Evolutionary conservation across 2,113 vertebrate genomes (phyloP).

Genomic region (Boulengeromyrus knoepffleri): DNA sequence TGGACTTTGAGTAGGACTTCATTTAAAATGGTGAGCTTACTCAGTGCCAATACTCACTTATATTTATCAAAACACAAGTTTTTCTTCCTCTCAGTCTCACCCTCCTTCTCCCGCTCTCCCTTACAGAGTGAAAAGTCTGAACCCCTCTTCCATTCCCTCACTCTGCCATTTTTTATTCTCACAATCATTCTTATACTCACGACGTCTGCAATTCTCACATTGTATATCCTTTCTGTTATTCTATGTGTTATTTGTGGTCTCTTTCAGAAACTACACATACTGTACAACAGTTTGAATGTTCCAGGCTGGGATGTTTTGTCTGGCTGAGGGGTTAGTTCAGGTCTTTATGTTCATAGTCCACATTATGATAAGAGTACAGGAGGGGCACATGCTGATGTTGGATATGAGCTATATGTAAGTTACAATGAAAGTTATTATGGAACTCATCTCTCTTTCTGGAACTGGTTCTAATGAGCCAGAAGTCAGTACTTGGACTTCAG

Average conservation of each 20-base stretch:
- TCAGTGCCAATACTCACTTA: not conserved
- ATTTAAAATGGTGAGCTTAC: not conserved
- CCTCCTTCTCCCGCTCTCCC: not conserved
- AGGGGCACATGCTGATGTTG: too few species aligned
- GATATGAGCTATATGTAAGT: too few species aligned
- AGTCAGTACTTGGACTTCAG: too few species aligned
- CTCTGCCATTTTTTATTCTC: not conserved
- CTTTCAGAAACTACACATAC: not conserved
- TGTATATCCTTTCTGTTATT: not conserved
- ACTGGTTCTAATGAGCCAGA: too few species aligned
- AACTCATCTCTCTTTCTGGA: too few species aligned
- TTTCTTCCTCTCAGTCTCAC: not conserved
- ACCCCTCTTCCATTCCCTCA: not conserved
- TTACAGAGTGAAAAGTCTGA: not conserved
- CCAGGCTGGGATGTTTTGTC: not conserved
- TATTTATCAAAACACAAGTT: not conserved
- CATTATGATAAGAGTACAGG: too few species aligned
- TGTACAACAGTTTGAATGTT: not conserved
- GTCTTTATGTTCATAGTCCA: too few species aligned
- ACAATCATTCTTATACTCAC: not conserved
- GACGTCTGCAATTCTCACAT: not conserved
- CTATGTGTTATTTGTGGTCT: not conserved
- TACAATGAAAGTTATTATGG: too few species aligned
- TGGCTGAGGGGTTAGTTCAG: not conserved
- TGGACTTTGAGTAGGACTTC: not conserved